Percentiles rank a stretch among this genome's conserved stretches.
Conservation (phyloP, 2,797 vertebrate species). For the Sparidentex hasta region DNA sequence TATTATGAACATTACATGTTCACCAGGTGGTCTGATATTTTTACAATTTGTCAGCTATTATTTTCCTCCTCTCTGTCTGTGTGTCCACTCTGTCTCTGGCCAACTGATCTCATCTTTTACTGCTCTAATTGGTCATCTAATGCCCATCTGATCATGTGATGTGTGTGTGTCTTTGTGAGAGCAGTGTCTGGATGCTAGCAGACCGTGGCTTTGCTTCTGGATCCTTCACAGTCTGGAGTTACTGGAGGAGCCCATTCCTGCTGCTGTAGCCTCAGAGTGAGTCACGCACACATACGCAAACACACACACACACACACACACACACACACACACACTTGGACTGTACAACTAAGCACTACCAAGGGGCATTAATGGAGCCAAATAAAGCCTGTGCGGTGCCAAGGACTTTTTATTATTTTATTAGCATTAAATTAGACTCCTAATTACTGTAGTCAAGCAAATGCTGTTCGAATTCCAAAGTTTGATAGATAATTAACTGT, state of each 20-base stretch:
- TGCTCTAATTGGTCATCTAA: conserved; percentile 51
- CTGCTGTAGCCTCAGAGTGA: conserved; percentile 92
- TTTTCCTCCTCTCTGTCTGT: conserved; percentile 10
- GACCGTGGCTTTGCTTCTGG: conserved; percentile 86
- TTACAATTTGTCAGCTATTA: not conserved
- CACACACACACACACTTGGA: not conserved
- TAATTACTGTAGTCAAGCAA: conserved; percentile 7
- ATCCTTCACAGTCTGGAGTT: conserved; percentile 94
- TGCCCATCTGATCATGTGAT: conserved; percentile 39
- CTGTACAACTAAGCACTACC: conserved; percentile 1
- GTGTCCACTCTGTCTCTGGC: conserved; percentile 15
- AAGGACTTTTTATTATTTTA: conserved; percentile 20
- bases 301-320: not conserved
- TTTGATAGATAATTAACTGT: not conserved
- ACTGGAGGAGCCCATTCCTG: conserved; percentile 91
- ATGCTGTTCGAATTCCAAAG: not conserved
- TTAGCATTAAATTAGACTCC: conserved; percentile 7
- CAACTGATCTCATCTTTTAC: conserved; percentile 28
- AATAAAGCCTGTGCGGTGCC: conserved; percentile 5
- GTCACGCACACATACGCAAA: conserved; percentile 59
- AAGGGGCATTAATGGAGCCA: not conserved
- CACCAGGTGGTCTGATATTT: not conserved
- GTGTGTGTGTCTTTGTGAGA: conserved; percentile 22
- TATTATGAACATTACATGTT: not conserved
- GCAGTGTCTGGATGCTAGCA: conserved; percentile 93